Percentiles rank a stretch among this genome's conserved stretches.
Evolutionary conservation across 1,140 invertebrate species (phyloP).

Genomic region (Nylanderia fulva): DNA sequence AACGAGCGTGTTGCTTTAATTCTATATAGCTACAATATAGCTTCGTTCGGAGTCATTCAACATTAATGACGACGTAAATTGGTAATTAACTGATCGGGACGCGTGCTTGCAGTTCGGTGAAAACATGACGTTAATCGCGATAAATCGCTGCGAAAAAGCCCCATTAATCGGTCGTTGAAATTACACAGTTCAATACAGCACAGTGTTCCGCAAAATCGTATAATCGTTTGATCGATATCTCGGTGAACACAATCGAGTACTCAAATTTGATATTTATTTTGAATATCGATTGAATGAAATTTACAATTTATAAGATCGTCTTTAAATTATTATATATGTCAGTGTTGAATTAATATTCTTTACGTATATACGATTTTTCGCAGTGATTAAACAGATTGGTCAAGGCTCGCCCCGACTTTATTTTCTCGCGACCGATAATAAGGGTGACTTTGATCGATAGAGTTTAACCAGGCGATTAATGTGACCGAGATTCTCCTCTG

Average conservation of each 20-base stretch:
- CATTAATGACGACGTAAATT: slow-evolving; percentile 52
- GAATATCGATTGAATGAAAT: neutral
- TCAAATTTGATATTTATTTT: neutral
- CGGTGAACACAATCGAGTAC: neutral
- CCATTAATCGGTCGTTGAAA: slow-evolving; percentile 38
- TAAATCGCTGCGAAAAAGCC: slow-evolving; percentile 26
- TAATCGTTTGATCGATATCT: neutral
- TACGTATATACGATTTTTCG: neutral
- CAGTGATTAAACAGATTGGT: neutral
- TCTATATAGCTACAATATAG: neutral
- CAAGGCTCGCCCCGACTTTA: slow-evolving; percentile 20
- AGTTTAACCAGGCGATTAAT: slow-evolving; percentile 46
- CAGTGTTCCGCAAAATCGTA: neutral
- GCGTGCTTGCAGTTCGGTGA: neutral
- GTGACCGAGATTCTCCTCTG: slow-evolving; percentile 47
- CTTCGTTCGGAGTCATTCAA: neutral
- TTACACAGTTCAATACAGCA: neutral
- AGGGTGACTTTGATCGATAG: slow-evolving; percentile 34
- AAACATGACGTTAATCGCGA: slow-evolving; percentile 31
- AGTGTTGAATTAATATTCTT: slow-evolving; percentile 5
- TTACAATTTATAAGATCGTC: neutral
- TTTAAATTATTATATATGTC: too few relatives aligned
- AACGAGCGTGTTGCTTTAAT: slow-evolving; percentile 8
- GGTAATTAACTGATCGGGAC: slow-evolving; percentile 5
- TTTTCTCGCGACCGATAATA: slow-evolving; percentile 22